Conservation (phyloP, 2,113 vertebrate species). For the Kobus ellipsiprymnus region DNA sequence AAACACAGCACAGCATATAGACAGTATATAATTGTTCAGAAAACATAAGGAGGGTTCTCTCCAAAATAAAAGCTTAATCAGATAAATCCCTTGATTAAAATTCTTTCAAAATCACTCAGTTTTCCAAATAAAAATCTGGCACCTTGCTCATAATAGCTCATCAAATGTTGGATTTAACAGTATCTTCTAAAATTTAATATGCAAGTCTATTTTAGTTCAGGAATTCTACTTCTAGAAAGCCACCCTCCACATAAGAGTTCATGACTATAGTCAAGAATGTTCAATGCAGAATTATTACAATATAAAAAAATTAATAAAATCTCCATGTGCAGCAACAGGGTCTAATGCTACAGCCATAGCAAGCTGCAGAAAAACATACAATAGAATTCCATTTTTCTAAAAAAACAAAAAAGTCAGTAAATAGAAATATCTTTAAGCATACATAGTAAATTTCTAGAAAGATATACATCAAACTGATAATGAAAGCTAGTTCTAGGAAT, state of each 20-base stretch:
- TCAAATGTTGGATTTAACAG: neutral
- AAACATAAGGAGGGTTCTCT: neutral
- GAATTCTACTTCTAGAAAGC: neutral
- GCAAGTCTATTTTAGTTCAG: neutral
- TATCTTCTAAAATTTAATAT: neutral
- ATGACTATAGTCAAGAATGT: neutral
- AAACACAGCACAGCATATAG: neutral
- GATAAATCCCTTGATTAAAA: neutral
- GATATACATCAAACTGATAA: neutral
- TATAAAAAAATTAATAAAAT: neutral
- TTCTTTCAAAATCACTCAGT: neutral
- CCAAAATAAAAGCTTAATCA: neutral
- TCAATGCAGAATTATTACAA: neutral
- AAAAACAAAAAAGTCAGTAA: neutral
- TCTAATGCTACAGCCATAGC: neutral
- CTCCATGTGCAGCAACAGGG: neutral
- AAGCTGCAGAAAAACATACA: neutral
- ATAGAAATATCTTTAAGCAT: neutral
- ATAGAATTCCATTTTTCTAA: neutral
- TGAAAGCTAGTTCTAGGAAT: neutral
- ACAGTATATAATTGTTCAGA: neutral
- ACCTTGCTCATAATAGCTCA: neutral
- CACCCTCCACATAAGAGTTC: neutral
- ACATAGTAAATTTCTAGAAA: neutral
- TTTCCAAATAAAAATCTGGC: conserved; percentile 7